Conservation (phyloP, 2,888 invertebrate genomes). For the Camponotus fellah region DNA sequence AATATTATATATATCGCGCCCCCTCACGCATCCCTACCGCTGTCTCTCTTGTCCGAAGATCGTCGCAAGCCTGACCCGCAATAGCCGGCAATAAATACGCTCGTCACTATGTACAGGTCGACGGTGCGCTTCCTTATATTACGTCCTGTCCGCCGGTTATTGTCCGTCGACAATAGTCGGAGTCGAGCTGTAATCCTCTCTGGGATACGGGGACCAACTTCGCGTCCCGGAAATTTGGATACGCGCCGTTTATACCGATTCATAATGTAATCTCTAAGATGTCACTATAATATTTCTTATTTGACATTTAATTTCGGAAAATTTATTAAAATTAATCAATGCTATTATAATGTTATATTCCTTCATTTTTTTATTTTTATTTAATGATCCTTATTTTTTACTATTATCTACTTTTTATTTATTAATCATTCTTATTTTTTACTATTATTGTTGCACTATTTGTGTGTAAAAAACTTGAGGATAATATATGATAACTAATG, state of each 20-base stretch:
- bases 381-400: not conserved
- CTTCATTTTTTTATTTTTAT: not conserved
- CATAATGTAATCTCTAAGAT: not conserved
- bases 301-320: not conserved
- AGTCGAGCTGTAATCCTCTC: slow-evolving; percentile 50
- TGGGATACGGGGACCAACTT: slow-evolving; percentile 8
- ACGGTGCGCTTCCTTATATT: slow-evolving; percentile 70
- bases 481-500: not conserved
- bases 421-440: not conserved
- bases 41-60: slow-evolving; percentile 57
- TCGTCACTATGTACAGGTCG: slow-evolving; percentile 76
- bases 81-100: slow-evolving; percentile 75
- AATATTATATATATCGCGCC: slow-evolving; percentile 57
- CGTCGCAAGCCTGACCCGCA: slow-evolving; percentile 64
- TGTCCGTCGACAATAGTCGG: slow-evolving; percentile 66
- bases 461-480: not conserved
- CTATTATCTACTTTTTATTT: not conserved
- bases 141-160: slow-evolving; percentile 65
- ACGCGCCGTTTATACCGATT: not conserved
- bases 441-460: not conserved
- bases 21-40: slow-evolving; percentile 44
- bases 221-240: slow-evolving; percentile 27
- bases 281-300: not conserved
- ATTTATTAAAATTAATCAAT: not conserved
- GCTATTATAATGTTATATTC: not conserved